Evolutionary conservation across 1,140 invertebrate genomes (phyloP), one percentile per base, ranked within the genome.

Genomic region (Melanaphis sacchari): DNA sequence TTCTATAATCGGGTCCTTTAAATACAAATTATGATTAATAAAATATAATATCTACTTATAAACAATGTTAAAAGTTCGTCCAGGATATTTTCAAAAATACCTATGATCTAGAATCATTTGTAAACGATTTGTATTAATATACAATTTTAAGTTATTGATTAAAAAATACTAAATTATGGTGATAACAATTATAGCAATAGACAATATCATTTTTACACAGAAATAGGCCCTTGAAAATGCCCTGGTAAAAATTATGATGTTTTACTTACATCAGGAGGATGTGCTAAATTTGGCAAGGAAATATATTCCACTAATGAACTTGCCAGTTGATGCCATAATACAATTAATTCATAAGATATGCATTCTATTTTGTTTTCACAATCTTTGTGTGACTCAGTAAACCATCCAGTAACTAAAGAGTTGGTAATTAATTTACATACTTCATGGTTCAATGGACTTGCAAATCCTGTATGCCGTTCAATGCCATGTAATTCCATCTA

Each of bases 401-500:
- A 96, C 97, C 97, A 98, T 54, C 96, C 95, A 85, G 97, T 96
- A 11, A 96, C 97, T 26, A 99, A 96, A 96, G 99, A 99, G 93
- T 97, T 96, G 94, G 98, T 97, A 94, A 99, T 96, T 24, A 99
- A 95, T 87, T 96, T 96, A 94, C 98, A 97, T 31, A 97, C 96
- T 94, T 98, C 97, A 95, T 97, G 96, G 94, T 97, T 97, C 22
- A 98, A 96, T 89, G 96, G 96, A 31, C 97, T 97, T 94, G 97
- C 97, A 84, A 98, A 96, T 88, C 98, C 98, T 93, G 96, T 97
- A 94, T 99, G 97, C 94, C 97, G 96, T 93, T 98, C 97, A n/a
- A 98, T 96, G 94, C 98, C 97, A 95, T 99, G 99, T 4, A 99
- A 96, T 95, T 99, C 98, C 97, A 99, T 97, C 97, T 98, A 94